These are phyloP conservation scores for Conistra vaccinii DNA, from an alignment of 2,888 invertebrate genomes.

Conservation along the genomic window DNA sequence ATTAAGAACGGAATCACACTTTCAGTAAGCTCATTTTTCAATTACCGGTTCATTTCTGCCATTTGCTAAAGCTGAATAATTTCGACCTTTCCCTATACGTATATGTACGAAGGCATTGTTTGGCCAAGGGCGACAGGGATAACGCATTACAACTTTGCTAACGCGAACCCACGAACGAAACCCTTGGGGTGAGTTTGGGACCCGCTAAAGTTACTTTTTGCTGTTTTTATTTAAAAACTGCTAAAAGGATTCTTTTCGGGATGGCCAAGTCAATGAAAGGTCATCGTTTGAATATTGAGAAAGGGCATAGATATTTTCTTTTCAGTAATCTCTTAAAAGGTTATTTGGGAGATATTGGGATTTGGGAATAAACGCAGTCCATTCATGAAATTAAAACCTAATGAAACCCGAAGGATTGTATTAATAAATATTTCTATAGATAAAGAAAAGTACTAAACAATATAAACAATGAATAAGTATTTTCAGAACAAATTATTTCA, in stretches of 20 bases:
- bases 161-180: constrained; percentile 38
- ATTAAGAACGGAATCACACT: background rate
- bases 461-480: background rate
- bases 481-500: constrained; percentile 13
- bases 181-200: constrained; percentile 30
- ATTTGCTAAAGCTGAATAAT: constrained; percentile 19
- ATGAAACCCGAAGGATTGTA: constrained; percentile 12
- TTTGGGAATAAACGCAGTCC: background rate
- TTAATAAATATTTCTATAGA: constrained; percentile 3
- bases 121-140: constrained; percentile 64
- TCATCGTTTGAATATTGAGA: constrained; percentile 40
- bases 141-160: constrained; percentile 71
- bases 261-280: constrained; percentile 42
- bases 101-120: constrained; percentile 50
- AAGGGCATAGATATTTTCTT: constrained; percentile 32
- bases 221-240: constrained; percentile 48
- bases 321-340: constrained; percentile 44
- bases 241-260: constrained; percentile 37
- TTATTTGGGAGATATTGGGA: constrained; percentile 20
- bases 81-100: constrained; percentile 24
- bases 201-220: constrained; percentile 39
- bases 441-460: background rate
- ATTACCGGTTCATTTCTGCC: background rate
- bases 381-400: constrained; percentile 43
- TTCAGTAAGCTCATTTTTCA: background rate